Evolutionary conservation across 2,888 invertebrate genomes (phyloP).

Genomic region (Malthinus flaveolus): DNA sequence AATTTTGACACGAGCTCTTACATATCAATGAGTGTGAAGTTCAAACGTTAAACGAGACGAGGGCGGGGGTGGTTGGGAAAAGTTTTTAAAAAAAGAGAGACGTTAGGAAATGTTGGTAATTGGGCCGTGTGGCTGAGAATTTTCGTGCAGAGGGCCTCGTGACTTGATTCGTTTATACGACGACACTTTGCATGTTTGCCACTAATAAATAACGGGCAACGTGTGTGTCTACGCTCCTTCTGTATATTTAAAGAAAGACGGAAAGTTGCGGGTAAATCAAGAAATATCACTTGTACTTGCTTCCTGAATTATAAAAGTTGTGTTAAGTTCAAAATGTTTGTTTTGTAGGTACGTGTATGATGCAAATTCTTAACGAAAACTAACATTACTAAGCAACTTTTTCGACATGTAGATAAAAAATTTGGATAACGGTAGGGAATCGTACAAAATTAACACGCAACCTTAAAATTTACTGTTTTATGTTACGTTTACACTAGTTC

Average conservation of each 20-base stretch:
- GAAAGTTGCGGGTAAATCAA: slow-evolving; percentile 26
- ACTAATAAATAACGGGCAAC: slow-evolving; percentile 27
- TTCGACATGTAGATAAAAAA: not conserved
- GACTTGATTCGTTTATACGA: slow-evolving; percentile 35
- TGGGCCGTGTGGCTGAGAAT: slow-evolving; percentile 30
- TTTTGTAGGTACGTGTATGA: not conserved
- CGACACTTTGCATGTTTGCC: slow-evolving; percentile 31
- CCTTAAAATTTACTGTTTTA: too few relatives aligned
- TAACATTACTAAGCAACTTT: slow-evolving; percentile 1
- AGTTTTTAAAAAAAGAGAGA: too few relatives aligned
- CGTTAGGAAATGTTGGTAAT: slow-evolving; percentile 18
- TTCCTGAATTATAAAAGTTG: slow-evolving; percentile 28
- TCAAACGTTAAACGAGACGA: not conserved
- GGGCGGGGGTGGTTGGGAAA: too few relatives aligned
- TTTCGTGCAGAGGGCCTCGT: slow-evolving; percentile 31
- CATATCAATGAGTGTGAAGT: not conserved
- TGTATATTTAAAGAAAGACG: slow-evolving; percentile 19
- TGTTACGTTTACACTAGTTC: too few relatives aligned
- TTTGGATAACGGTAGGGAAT: not conserved
- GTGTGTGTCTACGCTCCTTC: slow-evolving; percentile 24
- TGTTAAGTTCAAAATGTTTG: slow-evolving; percentile 10
- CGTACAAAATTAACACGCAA: too few relatives aligned
- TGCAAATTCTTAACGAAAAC: slow-evolving; percentile 5
- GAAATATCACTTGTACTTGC: slow-evolving; percentile 28
- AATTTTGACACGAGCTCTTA: not conserved